Conservation (phyloP, 2,113 vertebrate species). For the Aegithalos caudatus region DNA sequence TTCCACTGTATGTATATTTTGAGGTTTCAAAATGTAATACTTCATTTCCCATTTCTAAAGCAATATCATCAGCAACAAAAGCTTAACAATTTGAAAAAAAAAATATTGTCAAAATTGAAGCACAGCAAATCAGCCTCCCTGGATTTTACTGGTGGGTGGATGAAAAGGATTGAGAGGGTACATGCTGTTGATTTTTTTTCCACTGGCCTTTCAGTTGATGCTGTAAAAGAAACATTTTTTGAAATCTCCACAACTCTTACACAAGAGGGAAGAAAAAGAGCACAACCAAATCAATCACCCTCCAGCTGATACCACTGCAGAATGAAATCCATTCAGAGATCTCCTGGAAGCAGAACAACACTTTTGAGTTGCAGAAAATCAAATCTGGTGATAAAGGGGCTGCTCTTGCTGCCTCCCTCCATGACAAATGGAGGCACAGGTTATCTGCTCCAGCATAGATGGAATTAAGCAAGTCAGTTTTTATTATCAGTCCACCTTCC, state of each 20-base stretch:
- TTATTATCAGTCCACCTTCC: background rate
- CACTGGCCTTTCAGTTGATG: background rate
- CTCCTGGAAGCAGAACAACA: background rate
- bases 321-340: constrained; percentile 13
- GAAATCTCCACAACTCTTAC: background rate
- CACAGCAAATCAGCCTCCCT: background rate
- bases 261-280: background rate
- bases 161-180: background rate
- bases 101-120: background rate
- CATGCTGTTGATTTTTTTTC: background rate
- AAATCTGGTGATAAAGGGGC: background rate
- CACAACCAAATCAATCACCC: background rate
- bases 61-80: background rate
- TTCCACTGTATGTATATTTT: background rate
- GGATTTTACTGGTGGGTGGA: background rate
- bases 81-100: background rate
- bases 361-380: background rate
- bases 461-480: constrained; percentile 5
- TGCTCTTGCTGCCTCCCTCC: background rate
- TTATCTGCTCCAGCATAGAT: background rate
- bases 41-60: background rate
- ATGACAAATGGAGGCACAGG: background rate
- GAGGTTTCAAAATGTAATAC: background rate
- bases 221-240: background rate
- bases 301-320: background rate